phyloP scores from a whole-genome alignment of 2,113 vertebrate species.

The Nyctibius bracteatus region DNA sequence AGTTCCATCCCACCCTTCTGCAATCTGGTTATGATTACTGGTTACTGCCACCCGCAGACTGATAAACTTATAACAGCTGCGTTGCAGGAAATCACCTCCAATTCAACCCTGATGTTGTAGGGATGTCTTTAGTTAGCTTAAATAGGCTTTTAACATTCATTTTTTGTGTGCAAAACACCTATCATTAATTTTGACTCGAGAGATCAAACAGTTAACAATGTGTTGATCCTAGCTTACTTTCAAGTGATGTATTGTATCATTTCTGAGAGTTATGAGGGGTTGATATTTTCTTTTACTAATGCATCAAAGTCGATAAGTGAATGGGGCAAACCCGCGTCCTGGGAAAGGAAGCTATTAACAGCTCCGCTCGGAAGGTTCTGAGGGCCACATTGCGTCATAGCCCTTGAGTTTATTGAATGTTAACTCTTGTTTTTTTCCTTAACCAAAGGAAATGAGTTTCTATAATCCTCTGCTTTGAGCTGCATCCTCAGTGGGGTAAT shows the following conservation, averaged over 20 bases:
- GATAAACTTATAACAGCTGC: constrained; percentile 83
- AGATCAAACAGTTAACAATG: constrained; percentile 81
- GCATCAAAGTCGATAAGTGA: constrained; percentile 56
- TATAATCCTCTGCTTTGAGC: constrained; percentile 66
- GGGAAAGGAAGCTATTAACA: constrained; percentile 79
- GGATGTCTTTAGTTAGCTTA: constrained; percentile 76
- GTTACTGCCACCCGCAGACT: constrained; percentile 78
- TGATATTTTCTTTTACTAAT: constrained; percentile 69
- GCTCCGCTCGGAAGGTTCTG: constrained; percentile 57
- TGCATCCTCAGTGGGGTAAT: constrained; percentile 55
- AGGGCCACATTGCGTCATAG: constrained; percentile 54
- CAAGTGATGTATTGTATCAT: constrained; percentile 75
- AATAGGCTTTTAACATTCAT: constrained; percentile 75
- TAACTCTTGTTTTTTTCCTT: constrained; percentile 49
- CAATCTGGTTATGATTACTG: constrained; percentile 78
- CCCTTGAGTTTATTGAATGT: constrained; percentile 57
- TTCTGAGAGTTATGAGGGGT: constrained; percentile 71
- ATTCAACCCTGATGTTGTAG: constrained; percentile 71
- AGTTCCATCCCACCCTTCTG: constrained; percentile 54
- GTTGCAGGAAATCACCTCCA: constrained; percentile 75
- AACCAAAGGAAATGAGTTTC: constrained; percentile 72
- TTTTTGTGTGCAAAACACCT: constrained; percentile 74
- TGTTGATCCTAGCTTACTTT: constrained; percentile 78
- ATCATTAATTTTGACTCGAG: constrained; percentile 75
- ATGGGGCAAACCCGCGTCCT: constrained; percentile 48